Base-by-base conservation (phyloP, 2,888 invertebrate species). In the Pollenia angustigena region DNA sequence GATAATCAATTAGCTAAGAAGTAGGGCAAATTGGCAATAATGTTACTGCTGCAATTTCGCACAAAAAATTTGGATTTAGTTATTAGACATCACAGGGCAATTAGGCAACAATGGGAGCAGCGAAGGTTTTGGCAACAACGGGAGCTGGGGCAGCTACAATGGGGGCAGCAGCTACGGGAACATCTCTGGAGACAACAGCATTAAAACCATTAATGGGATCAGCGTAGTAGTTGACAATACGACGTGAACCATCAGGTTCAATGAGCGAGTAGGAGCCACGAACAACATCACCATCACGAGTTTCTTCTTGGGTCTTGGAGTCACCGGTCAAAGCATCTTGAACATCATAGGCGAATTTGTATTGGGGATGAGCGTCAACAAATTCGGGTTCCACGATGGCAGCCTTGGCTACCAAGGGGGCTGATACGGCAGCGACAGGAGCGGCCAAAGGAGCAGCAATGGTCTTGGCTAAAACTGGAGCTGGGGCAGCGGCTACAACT, bases 121-220 rank as follows among this genome's bases (percentile, higher is more conserved):
- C 90, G 79, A 92, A 89, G 16, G 91, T 89, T 79, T 91, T 91
- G 89, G 92, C 89, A 62, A 89, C 87, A 56, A 91, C 87, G 32
- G 92, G 90, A 81, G 92, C 90, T 85, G 92, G 91, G 74, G 91
- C 91, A 56, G 93, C 93, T 32, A 91, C 88, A 80, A 92, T 85
- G 62, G 94, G 94, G 52, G 93, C 93, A 16, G 94, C 89, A 69
- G 84, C 84, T 62, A 93, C 91, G 74, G 94, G 93, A 74, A 93
- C 91, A 89, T 93, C 93, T 88, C 92, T 93, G 88, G 92, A 92
- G 8, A 94, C 94, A 52, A 94, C 93, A 69, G 94, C 94, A 89
- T 94, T 94, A 91, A 94, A 94, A 86, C 94, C 94, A 88, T 94
- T 93, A 88, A 94, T 88, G 56, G 93, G 91, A 88, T 94, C 94